Evolutionary conservation across 2,113 vertebrate species (phyloP).

Genomic region (Myanophis thanlyinensis): DNA sequence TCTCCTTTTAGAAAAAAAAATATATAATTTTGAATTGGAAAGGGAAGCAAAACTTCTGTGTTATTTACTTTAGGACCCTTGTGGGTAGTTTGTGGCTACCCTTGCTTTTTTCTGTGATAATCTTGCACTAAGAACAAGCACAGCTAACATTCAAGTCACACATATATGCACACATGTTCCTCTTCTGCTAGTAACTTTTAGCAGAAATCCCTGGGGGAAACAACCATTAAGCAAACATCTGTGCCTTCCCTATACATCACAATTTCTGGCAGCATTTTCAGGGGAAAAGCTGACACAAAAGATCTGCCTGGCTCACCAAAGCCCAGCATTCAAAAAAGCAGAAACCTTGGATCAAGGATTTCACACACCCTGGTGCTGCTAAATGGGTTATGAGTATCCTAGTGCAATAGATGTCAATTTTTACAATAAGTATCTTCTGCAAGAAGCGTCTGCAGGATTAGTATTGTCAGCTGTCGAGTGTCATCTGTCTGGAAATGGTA

Average conservation of each 20-base stretch:
- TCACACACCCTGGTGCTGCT: constrained; percentile 41
- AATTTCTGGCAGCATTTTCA: constrained; percentile 31
- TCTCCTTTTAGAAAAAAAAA: background rate
- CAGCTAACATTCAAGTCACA: constrained; percentile 39
- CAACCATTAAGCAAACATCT: constrained; percentile 56
- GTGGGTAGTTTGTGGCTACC: constrained; percentile 5
- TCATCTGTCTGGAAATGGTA: constrained; percentile 46
- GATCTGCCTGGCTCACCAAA: constrained; percentile 32
- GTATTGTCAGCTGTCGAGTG: constrained; percentile 58
- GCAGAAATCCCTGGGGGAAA: constrained; percentile 34
- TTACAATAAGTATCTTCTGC: constrained; percentile 53
- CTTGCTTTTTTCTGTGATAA: constrained; percentile 16
- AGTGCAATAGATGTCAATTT: constrained; percentile 48
- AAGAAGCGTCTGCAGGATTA: constrained; percentile 54
- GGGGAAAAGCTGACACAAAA: constrained; percentile 27
- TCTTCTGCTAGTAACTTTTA: constrained; percentile 32
- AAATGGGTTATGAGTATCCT: constrained; percentile 44
- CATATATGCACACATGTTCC: background rate
- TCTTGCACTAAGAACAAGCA: constrained; percentile 34
- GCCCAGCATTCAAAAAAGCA: background rate
- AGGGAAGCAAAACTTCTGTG: background rate
- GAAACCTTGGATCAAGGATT: constrained; percentile 35
- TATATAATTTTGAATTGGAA: background rate
- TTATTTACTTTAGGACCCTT: constrained; percentile 27
- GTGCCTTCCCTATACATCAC: constrained; percentile 46